phyloP scores from a whole-genome alignment of 2,888 invertebrate genomes.

The Nyleta sp. region DNA sequence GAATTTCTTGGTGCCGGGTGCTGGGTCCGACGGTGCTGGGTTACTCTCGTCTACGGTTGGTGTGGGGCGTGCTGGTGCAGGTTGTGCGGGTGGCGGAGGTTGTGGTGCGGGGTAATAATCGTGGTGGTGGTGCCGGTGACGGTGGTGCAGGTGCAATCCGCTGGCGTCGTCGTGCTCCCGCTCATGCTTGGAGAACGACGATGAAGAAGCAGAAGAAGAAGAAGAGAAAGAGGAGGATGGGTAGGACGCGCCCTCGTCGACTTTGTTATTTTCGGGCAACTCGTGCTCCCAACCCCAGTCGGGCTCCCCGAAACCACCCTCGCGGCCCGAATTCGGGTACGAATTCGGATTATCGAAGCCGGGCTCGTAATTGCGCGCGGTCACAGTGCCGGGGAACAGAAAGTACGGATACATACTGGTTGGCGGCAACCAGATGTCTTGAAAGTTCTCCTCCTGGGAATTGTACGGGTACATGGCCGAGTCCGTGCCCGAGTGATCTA shows the following conservation, averaged over 20 bases:
- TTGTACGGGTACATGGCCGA: slow-evolving; percentile 84
- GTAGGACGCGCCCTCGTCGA: slow-evolving; percentile 60
- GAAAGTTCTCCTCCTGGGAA: slow-evolving; percentile 82
- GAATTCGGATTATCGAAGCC: slow-evolving; percentile 67
- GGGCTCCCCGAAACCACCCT: slow-evolving; percentile 66
- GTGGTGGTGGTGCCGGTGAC: slow-evolving; percentile 77
- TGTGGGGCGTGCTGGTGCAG: slow-evolving; percentile 75
- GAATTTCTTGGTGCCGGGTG: slow-evolving; percentile 75
- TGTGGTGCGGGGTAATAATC: slow-evolving; percentile 72
- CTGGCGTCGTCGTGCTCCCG: slow-evolving; percentile 63
- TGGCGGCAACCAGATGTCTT: slow-evolving; percentile 84
- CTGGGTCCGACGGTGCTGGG: slow-evolving; percentile 75
- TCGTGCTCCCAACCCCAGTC: slow-evolving; percentile 61
- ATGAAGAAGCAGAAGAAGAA: slow-evolving; percentile 71
- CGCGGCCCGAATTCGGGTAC: slow-evolving; percentile 66
- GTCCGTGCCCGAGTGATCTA: slow-evolving; percentile 84
- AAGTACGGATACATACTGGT: slow-evolving; percentile 85
- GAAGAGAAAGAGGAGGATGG: slow-evolving; percentile 67
- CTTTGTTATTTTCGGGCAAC: slow-evolving; percentile 56
- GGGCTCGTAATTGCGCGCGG: slow-evolving; percentile 78
- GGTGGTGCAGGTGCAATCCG: slow-evolving; percentile 81
- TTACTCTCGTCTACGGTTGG: slow-evolving; percentile 76
- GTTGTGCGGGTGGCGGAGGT: slow-evolving; percentile 75
- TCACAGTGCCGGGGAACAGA: slow-evolving; percentile 85
- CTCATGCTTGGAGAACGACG: slow-evolving; percentile 79